These are phyloP conservation scores for Limenitis camilla DNA, from an alignment of 2,888 invertebrate species.

Conservation along the genomic window DNA sequence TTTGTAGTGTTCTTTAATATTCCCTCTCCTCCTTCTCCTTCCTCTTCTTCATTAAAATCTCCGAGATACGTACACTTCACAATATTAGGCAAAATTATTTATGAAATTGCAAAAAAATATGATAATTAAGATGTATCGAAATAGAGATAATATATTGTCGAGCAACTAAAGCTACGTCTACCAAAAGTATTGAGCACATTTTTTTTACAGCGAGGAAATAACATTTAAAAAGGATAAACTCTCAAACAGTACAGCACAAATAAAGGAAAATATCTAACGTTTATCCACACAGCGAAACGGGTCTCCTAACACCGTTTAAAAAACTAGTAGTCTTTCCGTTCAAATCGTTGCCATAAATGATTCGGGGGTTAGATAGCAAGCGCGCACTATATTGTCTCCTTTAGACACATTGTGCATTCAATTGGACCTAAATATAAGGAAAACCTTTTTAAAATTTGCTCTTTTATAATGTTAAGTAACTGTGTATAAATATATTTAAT, in stretches of 20 bases:
- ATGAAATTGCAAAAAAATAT: too few species aligned
- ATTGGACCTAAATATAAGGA: constrained; percentile 14
- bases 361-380: constrained; percentile 24
- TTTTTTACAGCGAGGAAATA: too few species aligned
- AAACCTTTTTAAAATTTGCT: constrained; percentile 6
- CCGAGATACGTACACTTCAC: too few species aligned
- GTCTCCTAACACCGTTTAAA: constrained; percentile 28
- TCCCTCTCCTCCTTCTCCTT: too few species aligned
- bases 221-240: neutral
- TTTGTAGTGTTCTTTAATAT: too few species aligned
- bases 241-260: constrained; percentile 6
- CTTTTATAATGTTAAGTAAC: neutral
- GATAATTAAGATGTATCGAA: too few species aligned
- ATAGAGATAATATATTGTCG: too few species aligned
- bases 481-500: neutral
- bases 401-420: constrained; percentile 18
- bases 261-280: constrained; percentile 11
- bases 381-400: constrained; percentile 20
- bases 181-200: too few species aligned
- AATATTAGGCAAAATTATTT: too few species aligned
- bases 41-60: too few species aligned
- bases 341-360: constrained; percentile 27
- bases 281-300: constrained; percentile 18
- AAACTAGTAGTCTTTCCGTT: constrained; percentile 27
- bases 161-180: too few species aligned